Evolutionary conservation across 2,113 vertebrate species (phyloP).

Genomic region (Gorsachius goisagi): DNA sequence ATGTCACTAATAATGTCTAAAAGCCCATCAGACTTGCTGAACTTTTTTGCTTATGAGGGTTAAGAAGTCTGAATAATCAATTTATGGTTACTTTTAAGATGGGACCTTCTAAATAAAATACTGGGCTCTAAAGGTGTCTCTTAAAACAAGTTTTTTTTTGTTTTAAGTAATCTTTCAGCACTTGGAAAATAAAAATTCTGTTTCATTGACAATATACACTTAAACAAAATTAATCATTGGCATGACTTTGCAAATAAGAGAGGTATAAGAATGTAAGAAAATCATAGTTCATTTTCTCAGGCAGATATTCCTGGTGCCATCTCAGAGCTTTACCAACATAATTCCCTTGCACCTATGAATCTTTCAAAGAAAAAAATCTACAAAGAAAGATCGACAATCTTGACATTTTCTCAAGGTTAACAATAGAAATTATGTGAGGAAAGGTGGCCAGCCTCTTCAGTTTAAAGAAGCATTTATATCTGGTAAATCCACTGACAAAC

Average conservation of each 20-base stretch:
- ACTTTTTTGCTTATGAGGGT: not conserved
- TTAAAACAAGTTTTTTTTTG: not conserved
- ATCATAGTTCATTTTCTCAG: not conserved
- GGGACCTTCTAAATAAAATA: not conserved
- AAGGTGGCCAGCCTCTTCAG: not conserved
- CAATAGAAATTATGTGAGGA: not conserved
- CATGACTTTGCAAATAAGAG: not conserved
- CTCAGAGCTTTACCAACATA: not conserved
- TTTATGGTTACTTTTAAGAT: not conserved
- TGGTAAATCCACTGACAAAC: not conserved
- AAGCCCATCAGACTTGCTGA: not conserved
- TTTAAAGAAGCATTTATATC: not conserved
- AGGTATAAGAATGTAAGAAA: not conserved
- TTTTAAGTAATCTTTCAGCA: not conserved
- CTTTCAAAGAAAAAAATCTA: not conserved
- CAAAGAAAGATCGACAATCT: not conserved
- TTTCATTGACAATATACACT: not conserved
- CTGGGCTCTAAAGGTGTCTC: not conserved
- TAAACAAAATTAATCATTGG: not conserved
- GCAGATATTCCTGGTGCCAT: accelerated
- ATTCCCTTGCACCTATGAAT: not conserved
- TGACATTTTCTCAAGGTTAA: not conserved
- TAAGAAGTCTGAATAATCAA: not conserved
- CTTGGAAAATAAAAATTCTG: not conserved
- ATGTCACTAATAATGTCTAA: not conserved